A percentile compares a stretch with the other conserved stretches of the same genome.
Evolutionary conservation across 2,888 invertebrate genomes (phyloP).

Genomic region (Thysanoteuthis rhombus): DNA sequence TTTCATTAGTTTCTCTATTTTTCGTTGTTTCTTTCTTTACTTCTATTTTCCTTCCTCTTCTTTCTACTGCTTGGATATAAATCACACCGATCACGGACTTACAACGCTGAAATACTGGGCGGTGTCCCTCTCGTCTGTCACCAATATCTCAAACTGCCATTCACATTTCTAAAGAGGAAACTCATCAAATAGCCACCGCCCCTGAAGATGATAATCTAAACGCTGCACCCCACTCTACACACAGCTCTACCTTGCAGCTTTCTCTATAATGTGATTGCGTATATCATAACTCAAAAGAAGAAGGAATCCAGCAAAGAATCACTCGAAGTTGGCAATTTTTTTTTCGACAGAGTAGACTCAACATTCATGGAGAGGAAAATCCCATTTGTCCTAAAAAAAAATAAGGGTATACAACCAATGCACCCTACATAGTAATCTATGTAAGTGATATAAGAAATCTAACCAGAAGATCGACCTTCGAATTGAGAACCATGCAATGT

Average conservation of each 20-base stretch:
- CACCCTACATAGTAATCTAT: too few species aligned
- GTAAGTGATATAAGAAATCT: too few species aligned
- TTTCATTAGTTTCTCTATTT: background rate
- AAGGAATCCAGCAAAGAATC: too few species aligned
- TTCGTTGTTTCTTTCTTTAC: background rate
- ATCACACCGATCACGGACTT: background rate
- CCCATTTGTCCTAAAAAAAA: too few species aligned
- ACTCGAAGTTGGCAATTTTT: too few species aligned
- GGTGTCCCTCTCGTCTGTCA: background rate
- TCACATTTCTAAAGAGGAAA: background rate
- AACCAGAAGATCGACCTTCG: too few species aligned
- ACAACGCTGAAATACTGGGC: background rate
- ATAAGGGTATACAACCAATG: too few species aligned
- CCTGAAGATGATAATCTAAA: background rate
- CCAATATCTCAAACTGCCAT: background rate
- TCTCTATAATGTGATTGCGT: background rate
- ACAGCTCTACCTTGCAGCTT: background rate
- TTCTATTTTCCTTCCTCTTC: background rate
- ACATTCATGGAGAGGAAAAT: too few species aligned
- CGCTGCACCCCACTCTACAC: too few species aligned
- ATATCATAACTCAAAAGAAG: too few species aligned
- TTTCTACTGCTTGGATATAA: background rate
- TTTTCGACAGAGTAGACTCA: too few species aligned
- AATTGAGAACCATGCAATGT: too few species aligned
- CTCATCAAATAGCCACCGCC: background rate